Conservation (phyloP, 2,888 invertebrate genomes). For the Hofmannophila pseudospretella region DNA sequence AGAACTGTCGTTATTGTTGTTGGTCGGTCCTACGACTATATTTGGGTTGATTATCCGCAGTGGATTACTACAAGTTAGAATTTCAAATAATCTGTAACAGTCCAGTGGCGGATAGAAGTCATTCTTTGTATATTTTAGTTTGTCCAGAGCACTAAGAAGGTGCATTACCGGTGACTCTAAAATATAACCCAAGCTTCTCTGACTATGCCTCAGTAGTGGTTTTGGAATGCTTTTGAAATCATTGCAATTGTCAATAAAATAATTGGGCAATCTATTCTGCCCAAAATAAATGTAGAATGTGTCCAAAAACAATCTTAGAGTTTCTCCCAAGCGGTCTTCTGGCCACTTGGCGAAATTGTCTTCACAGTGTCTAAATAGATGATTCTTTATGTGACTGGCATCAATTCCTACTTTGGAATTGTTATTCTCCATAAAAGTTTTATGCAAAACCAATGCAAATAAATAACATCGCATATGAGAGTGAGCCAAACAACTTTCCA, state of each 20-base stretch:
- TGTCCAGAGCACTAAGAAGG: constrained; percentile 82
- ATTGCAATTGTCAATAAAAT: constrained; percentile 85
- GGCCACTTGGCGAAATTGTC: constrained; percentile 84
- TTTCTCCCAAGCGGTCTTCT: constrained; percentile 84
- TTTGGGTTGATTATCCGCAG: constrained; percentile 67
- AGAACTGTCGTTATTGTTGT: constrained; percentile 41
- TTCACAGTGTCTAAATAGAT: constrained; percentile 88
- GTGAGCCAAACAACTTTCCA: constrained; percentile 84
- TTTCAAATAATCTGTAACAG: constrained; percentile 75
- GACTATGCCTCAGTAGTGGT: constrained; percentile 79
- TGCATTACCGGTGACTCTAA: constrained; percentile 85
- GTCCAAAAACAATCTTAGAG: constrained; percentile 79
- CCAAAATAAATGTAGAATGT: constrained; percentile 80
- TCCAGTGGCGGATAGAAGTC: constrained; percentile 82
- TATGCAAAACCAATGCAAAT: constrained; percentile 81
- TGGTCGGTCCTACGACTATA: constrained; percentile 35
- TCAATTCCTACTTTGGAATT: constrained; percentile 81
- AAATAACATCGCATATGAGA: constrained; percentile 85
- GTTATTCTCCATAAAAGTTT: constrained; percentile 83
- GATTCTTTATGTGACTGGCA: constrained; percentile 83
- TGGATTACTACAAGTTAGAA: constrained; percentile 77
- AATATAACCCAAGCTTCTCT: constrained; percentile 82
- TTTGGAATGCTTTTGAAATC: constrained; percentile 84
- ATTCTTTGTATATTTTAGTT: constrained; percentile 78
- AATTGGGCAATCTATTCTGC: constrained; percentile 82